Percentiles rank a stretch among this genome's conserved stretches.
Conservation (phyloP, 2,888 invertebrate genomes). For the Chrysodeixis includens region DNA sequence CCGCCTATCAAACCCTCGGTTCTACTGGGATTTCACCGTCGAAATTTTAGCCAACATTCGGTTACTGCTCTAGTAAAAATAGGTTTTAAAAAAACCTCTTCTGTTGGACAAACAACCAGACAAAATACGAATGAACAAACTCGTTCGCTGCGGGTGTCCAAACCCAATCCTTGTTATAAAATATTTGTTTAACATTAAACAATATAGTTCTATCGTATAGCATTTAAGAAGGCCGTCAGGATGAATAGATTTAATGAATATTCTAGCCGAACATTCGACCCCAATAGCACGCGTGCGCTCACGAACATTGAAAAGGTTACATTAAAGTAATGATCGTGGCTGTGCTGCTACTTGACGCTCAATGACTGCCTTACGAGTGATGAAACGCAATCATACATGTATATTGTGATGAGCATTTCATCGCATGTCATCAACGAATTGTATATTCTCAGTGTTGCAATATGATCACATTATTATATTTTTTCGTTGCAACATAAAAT, state of each 20-base stretch:
- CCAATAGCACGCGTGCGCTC: constrained; percentile 59
- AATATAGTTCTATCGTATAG: constrained; percentile 29
- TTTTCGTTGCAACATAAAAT: constrained; percentile 22
- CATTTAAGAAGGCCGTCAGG: constrained; percentile 58
- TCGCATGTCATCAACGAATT: constrained; percentile 23
- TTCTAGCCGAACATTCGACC: constrained; percentile 60
- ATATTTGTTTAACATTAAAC: constrained; percentile 13
- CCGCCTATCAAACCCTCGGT: no score
- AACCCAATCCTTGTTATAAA: background rate
- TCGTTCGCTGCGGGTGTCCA: background rate
- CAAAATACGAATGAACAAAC: background rate
- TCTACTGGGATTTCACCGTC: no score
- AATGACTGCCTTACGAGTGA: constrained; percentile 46
- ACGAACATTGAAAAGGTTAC: constrained; percentile 59
- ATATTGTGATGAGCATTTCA: constrained; percentile 29
- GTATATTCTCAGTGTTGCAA: constrained; percentile 28
- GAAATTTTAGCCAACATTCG: no score
- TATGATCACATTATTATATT: constrained; percentile 15
- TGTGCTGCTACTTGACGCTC: constrained; percentile 21
- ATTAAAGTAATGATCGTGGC: constrained; percentile 51
- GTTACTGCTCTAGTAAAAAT: no score
- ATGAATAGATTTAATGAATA: constrained; percentile 60
- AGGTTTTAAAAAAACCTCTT: no score
- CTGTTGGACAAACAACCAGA: background rate
- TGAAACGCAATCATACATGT: constrained; percentile 38